These are phyloP conservation scores for Bufotes viridis DNA, from an alignment of 2,797 vertebrate species.

Conservation along the genomic window DNA sequence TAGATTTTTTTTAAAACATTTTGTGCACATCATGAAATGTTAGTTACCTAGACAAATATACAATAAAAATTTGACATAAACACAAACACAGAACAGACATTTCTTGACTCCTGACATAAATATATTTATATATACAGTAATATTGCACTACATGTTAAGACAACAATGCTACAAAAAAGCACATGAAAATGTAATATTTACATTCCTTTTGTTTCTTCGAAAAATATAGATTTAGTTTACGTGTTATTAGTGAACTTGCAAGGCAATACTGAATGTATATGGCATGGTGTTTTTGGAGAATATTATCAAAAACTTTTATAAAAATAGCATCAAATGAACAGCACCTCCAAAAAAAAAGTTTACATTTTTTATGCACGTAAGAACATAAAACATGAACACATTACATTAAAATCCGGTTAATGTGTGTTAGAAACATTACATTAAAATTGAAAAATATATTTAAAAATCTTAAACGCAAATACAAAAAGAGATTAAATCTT, in stretches of 20 bases:
- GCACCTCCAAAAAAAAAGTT: too few species aligned
- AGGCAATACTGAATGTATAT: neutral
- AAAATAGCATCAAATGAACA: neutral
- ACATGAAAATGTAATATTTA: conserved; percentile 21
- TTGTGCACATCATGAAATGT: neutral
- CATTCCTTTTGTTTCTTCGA: conserved; percentile 1
- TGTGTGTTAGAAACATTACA: too few species aligned
- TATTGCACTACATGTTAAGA: conserved; percentile 40
- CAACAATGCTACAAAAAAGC: conserved; percentile 23
- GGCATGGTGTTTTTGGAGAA: neutral
- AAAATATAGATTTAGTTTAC: conserved; percentile 16
- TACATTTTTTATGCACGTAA: too few species aligned
- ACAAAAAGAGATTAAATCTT: too few species aligned
- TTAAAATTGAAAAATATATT: too few species aligned
- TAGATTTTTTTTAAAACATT: too few species aligned
- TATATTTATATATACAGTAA: conserved; percentile 47
- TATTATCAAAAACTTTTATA: neutral
- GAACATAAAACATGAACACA: too few species aligned
- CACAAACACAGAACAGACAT: conserved; percentile 6
- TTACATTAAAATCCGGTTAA: too few species aligned
- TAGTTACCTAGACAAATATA: conserved; percentile 3
- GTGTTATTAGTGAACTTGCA: neutral
- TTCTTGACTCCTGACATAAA: conserved; percentile 21
- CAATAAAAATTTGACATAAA: neutral
- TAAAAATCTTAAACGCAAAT: too few species aligned